Conservation (phyloP, 2,888 invertebrate genomes). For the Anagyrus pseudococci region DNA sequence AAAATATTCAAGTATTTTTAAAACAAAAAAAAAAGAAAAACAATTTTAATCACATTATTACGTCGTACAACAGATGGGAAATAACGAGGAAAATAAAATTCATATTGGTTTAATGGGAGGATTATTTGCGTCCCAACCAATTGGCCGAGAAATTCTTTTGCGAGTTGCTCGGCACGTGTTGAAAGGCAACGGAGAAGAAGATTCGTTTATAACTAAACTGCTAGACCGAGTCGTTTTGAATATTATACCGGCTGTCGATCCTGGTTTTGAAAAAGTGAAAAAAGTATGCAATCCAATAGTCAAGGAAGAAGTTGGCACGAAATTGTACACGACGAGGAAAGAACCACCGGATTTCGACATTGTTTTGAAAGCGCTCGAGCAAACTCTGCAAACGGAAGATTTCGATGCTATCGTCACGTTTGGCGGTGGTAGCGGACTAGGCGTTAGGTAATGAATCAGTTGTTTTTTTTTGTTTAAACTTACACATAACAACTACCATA, state of each 20-base stretch:
- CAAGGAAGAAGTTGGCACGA: conserved; percentile 73
- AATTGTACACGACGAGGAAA: conserved; percentile 65
- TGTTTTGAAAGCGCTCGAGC: conserved; percentile 69
- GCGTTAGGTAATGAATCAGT: conserved; percentile 66
- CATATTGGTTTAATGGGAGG: conserved; percentile 86
- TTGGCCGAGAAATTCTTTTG: conserved; percentile 83
- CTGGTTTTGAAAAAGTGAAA: conserved; percentile 64
- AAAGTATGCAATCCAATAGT: conserved; percentile 60
- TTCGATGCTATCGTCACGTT: conserved; percentile 78
- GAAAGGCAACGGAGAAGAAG: conserved; percentile 73
- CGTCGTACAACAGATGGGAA: conserved; percentile 74
- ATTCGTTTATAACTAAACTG: conserved; percentile 71
- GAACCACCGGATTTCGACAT: conserved; percentile 61
- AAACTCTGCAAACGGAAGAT: conserved; percentile 67
- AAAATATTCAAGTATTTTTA: background rate
- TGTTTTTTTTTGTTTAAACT: conserved; percentile 4
- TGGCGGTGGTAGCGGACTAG: conserved; percentile 73
- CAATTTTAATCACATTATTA: conserved; percentile 8
- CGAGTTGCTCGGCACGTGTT: conserved; percentile 84
- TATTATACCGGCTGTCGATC: conserved; percentile 76
- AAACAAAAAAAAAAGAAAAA: too few relatives aligned
- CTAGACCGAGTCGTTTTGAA: conserved; percentile 79
- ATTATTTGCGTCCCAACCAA: conserved; percentile 79
- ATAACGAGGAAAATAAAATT: conserved; percentile 81
- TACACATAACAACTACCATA: too few relatives aligned